Conservation (phyloP, 1,140 invertebrate species). For the Bombus waltoni region DNA sequence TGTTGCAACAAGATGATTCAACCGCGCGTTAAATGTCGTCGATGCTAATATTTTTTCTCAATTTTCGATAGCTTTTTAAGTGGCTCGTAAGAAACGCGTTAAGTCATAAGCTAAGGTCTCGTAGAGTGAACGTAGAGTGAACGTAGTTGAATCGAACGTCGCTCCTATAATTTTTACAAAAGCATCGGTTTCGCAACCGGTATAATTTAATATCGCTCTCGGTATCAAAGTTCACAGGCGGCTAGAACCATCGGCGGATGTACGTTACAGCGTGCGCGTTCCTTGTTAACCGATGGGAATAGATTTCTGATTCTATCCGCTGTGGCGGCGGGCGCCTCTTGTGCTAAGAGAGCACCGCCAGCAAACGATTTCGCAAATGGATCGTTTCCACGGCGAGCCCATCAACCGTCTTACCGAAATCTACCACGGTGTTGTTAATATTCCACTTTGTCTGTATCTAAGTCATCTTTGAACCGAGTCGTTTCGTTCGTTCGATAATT, state of each 20-base stretch:
- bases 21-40: background rate
- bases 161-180: background rate
- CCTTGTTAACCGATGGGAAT: slow-evolving; percentile 61
- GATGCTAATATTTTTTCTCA: no score
- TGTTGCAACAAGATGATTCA: background rate
- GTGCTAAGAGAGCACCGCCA: slow-evolving; percentile 44
- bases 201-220: slow-evolving; percentile 37
- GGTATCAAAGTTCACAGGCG: slow-evolving; percentile 26
- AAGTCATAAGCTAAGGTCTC: no score
- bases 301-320: slow-evolving; percentile 56
- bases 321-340: background rate
- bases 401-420: slow-evolving; percentile 59
- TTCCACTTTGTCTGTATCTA: slow-evolving; percentile 35
- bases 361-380: slow-evolving; percentile 55
- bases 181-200: slow-evolving; percentile 20
- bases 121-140: no score
- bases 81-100: background rate
- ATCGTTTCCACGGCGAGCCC: slow-evolving; percentile 58
- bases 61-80: background rate
- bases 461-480: background rate
- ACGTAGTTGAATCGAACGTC: background rate
- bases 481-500: background rate
- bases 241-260: slow-evolving; percentile 7
- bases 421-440: slow-evolving; percentile 43
- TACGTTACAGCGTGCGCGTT: slow-evolving; percentile 10